These are phyloP conservation scores for Mythimna impura DNA, from an alignment of 2,888 invertebrate genomes.

Conservation along the genomic window DNA sequence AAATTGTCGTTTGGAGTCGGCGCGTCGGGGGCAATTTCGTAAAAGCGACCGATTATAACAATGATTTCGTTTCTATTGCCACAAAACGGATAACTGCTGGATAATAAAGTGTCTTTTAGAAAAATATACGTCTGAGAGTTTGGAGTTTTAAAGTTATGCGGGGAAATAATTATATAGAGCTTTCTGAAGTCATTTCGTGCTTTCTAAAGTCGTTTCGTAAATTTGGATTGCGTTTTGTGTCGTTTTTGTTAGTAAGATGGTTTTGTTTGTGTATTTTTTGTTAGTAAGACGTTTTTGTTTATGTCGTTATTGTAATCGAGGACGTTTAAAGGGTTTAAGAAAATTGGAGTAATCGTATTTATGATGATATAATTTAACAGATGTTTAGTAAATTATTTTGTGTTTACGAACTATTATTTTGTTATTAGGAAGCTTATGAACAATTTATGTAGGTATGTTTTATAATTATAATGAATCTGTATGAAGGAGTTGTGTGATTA, in stretches of 20 bases:
- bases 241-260: constrained; percentile 59
- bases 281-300: constrained; percentile 60
- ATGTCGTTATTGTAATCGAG: constrained; percentile 64
- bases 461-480: not conserved
- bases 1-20: constrained; percentile 83
- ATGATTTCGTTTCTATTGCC: constrained; percentile 84
- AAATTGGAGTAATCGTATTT: constrained; percentile 47
- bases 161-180: constrained; percentile 76
- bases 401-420: constrained; percentile 54
- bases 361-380: constrained; percentile 58
- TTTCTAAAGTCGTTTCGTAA: constrained; percentile 61
- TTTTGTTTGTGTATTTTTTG: too few relatives aligned
- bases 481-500: not conserved
- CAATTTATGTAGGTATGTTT: constrained; percentile 1
- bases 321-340: constrained; percentile 55
- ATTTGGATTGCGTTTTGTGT: constrained; percentile 54
- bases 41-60: constrained; percentile 78
- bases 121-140: constrained; percentile 83
- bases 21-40: constrained; percentile 84
- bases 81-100: constrained; percentile 85
- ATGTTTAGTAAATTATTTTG: constrained; percentile 44
- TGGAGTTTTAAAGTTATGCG: constrained; percentile 59
- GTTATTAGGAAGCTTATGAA: constrained; percentile 38
- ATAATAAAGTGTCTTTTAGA: constrained; percentile 90
- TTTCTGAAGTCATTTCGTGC: constrained; percentile 74